Evolutionary conservation across 2,888 invertebrate genomes (phyloP).

Genomic region (Molorchus minor): DNA sequence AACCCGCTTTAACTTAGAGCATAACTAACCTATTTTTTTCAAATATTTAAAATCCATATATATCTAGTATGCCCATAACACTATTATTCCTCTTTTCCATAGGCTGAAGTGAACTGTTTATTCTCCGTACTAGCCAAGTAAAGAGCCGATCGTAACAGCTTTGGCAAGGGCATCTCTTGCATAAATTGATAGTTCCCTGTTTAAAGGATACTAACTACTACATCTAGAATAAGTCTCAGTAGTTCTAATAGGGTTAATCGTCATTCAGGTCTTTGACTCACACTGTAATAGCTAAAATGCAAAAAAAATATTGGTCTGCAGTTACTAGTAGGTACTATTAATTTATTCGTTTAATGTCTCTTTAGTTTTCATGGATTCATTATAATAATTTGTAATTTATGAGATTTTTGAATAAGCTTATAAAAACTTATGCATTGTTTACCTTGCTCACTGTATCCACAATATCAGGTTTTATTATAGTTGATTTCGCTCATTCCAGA

Average conservation of each 20-base stretch:
- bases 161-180: conserved; percentile 91
- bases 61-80: conserved; percentile 91
- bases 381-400: no score
- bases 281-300: conserved; percentile 81
- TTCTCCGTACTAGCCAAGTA: conserved; percentile 85
- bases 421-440: conserved; percentile 46
- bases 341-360: no score
- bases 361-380: no score
- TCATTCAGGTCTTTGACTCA: conserved; percentile 70
- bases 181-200: conserved; percentile 82
- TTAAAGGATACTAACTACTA: conserved; percentile 83
- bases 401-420: not conserved
- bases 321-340: no score
- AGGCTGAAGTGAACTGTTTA: conserved; percentile 79
- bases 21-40: conserved; percentile 78
- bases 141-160: conserved; percentile 92
- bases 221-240: conserved; percentile 87
- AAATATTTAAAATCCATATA: conserved; percentile 95
- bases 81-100: conserved; percentile 67
- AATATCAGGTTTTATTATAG: conserved; percentile 72
- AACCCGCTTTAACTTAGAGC: not conserved
- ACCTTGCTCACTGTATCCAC: conserved; percentile 76
- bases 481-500: conserved; percentile 76
- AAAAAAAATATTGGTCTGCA: no score
- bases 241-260: conserved; percentile 82